Evolutionary conservation across 2,113 vertebrate genomes (phyloP).

Genomic region (Proterorhinus semilunaris): DNA sequence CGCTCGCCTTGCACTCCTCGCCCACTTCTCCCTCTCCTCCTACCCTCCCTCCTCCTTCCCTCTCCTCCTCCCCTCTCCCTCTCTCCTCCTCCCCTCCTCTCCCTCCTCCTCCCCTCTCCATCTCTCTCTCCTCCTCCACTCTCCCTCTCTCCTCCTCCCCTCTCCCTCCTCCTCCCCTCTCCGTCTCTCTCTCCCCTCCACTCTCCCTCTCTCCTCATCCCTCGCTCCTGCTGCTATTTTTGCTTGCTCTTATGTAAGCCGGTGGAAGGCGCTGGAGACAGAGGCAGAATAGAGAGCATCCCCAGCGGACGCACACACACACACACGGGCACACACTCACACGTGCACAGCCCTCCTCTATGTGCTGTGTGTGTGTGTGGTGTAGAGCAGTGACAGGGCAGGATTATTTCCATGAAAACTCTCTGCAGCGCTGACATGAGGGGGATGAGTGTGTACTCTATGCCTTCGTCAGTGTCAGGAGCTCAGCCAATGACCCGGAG

Average conservation of each 20-base stretch:
- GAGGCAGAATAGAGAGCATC: conserved; percentile 72
- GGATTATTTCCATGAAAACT: neutral
- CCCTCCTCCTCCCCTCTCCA: conserved; percentile 40
- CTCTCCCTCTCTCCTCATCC: conserved; percentile 49
- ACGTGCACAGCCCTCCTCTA: conserved; percentile 3
- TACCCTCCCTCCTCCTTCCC: neutral
- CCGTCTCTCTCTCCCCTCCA: conserved; percentile 58
- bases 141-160: neutral
- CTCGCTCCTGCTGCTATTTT: conserved; percentile 68
- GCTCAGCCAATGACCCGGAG: no score
- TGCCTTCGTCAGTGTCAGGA: no score
- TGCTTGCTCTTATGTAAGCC: conserved; percentile 76
- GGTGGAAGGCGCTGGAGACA: conserved; percentile 69
- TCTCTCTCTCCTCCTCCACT: conserved; percentile 52
- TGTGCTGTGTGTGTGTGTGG: conserved; percentile 12
- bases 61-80: neutral
- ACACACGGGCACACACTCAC: conserved; percentile 19
- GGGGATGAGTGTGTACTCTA: no score
- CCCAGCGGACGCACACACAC: conserved; percentile 49
- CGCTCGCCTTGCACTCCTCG: no score
- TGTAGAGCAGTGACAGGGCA: conserved; percentile 27
- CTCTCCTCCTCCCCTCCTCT: conserved; percentile 62
- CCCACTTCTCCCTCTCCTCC: neutral
- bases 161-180: conserved; percentile 22
- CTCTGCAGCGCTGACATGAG: neutral